Conservation (phyloP, 2,888 invertebrate species). For the Leptopilina syphax region DNA sequence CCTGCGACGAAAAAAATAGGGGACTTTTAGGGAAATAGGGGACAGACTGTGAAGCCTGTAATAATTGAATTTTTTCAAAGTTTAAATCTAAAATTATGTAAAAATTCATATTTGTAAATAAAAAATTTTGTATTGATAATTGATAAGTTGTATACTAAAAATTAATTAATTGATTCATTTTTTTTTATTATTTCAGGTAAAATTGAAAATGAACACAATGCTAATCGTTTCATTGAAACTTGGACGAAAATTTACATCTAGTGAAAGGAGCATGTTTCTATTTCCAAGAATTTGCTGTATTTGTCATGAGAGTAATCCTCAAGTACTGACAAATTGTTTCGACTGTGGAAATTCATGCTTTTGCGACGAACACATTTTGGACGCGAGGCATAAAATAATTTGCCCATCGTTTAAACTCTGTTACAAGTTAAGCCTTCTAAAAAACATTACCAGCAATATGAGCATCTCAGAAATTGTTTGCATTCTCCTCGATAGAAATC, state of each 20-base stretch:
- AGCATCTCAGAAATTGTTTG: background rate
- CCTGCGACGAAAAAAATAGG: no score
- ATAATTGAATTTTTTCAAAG: no score
- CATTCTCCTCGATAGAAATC: background rate
- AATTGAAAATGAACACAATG: slow-evolving; percentile 64
- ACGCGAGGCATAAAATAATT: slow-evolving; percentile 53
- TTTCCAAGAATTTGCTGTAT: slow-evolving; percentile 67
- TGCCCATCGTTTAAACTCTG: slow-evolving; percentile 60
- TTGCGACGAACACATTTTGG: slow-evolving; percentile 60
- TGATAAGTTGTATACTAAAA: no score
- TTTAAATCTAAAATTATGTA: no score
- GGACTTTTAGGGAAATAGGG: no score
- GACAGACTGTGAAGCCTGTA: no score
- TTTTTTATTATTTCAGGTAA: slow-evolving; percentile 11
- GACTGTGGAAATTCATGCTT: slow-evolving; percentile 66
- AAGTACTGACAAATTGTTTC: slow-evolving; percentile 61
- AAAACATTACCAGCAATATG: background rate
- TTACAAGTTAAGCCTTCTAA: slow-evolving; percentile 57
- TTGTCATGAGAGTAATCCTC: slow-evolving; percentile 61
- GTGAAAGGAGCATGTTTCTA: slow-evolving; percentile 67
- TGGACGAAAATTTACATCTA: slow-evolving; percentile 56
- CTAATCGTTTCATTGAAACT: slow-evolving; percentile 59
- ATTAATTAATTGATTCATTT: background rate
- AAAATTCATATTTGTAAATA: no score
- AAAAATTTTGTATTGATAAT: no score